Conservation (phyloP, 2,888 invertebrate species). For the Micropterix aruncella region DNA sequence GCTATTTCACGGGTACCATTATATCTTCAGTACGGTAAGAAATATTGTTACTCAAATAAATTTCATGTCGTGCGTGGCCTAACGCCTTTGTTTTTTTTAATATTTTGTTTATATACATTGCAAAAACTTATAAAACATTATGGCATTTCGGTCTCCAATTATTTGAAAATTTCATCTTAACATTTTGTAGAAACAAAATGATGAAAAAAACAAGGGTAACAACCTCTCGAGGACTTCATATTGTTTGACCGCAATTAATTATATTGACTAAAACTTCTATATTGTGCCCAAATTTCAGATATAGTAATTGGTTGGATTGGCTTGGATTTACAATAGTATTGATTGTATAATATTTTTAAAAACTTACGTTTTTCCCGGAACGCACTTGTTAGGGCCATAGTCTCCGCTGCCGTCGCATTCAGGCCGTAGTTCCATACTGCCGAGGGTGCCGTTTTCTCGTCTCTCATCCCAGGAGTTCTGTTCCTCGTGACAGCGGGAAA, state of each 20-base stretch:
- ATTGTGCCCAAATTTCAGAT: background rate
- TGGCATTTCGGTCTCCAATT: no score
- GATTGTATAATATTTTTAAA: no score
- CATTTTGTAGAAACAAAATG: no score
- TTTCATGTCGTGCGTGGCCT: no score
- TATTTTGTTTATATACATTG: no score
- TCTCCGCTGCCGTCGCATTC: conserved; percentile 36
- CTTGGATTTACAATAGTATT: background rate
- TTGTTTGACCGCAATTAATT: no score
- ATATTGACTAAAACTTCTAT: background rate
- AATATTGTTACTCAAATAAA: no score
- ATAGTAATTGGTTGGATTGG: background rate
- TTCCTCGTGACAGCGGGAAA: conserved; percentile 4
- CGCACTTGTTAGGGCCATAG: conserved; percentile 32
- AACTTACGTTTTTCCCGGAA: conserved; percentile 39
- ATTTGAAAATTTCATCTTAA: no score
- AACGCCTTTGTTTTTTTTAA: no score
- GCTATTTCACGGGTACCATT: conserved; percentile 83
- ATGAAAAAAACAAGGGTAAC: no score
- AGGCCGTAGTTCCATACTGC: conserved; percentile 28
- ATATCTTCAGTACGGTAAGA: conserved; percentile 68
- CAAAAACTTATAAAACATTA: no score
- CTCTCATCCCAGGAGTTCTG: conserved; percentile 22
- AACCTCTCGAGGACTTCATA: no score
- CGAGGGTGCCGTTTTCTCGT: conserved; percentile 21